Evolutionary conservation across 2,113 vertebrate genomes (phyloP), one percentile per base, ranked within the genome.

Genomic region (Osmerus mordax): DNA sequence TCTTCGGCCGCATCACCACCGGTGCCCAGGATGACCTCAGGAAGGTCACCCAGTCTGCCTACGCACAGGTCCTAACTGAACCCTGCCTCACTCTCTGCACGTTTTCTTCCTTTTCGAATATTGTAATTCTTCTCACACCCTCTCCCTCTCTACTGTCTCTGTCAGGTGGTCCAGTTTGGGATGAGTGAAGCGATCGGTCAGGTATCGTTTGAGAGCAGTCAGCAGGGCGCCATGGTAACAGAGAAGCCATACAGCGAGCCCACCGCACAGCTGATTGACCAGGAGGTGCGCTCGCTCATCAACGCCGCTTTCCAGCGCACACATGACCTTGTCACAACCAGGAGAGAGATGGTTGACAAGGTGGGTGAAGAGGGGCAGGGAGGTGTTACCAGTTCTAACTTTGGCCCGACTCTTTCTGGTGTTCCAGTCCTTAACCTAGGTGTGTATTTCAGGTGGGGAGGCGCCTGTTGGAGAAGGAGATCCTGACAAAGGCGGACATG

Each of bases 221-320:
- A 51, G 1, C 82, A 77, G 52, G 90, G 88, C 0, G 82, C 91
- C 69, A 63, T 71, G 32, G 29, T 86, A 18, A 68, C 87, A 23
- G 87, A 91, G 79, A 91, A 91, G 71, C 89, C 84, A 0, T 89
- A 88, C 76, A 89, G 91, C 0, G 89, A 92, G 73, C 88, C 87
- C 3, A 87, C 89, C 0, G 89, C 90, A 3, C 87, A 92, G 78
- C 87, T 94, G 7, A 92, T 93, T 1, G 93, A 94, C 5, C 84
- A 92, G 75, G 93, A 94, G 74, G 94, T 93, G 19, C 80, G 91
- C 12, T 3, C 15, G n/a, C 90, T 94, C 18, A 81, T 94, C 53
- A 79, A 84, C 21, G 18, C 61, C 0, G 82, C 93, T 69, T 90
- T 86, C 11, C 67, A 86, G 2, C 81, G 86, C 72, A 93, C 90